Base-by-base conservation (phyloP, 2,797 vertebrate species). In the Poecilia wingei region DNA sequence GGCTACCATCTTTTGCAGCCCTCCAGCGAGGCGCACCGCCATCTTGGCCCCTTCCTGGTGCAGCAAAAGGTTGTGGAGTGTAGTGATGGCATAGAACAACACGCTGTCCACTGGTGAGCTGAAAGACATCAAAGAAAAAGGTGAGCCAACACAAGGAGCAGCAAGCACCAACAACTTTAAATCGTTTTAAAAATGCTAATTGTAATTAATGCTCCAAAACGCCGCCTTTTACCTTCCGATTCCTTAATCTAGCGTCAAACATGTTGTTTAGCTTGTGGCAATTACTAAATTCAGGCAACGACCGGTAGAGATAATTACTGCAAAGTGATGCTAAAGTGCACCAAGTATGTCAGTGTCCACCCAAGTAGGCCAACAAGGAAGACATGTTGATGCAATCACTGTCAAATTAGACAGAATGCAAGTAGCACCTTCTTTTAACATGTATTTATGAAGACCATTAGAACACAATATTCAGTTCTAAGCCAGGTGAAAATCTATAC, bases 31-130 rank as follows among this genome's bases (percentile, higher is more conserved):
- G 74, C 98, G 98, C 81, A 99, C 98, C 0, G 98, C 98, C 98
- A 99, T 99, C 92, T 99, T 99, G 84, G 98, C 98, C 77, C 98
- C 98, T 95, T 99, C 98, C 93, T 99, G 98, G 88, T 99, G 98
- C 85, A 99, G 84, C 78, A 99, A 94, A 87, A 99, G 97, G 91
- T 99, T 99, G 95, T 99, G 98, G 76, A 99, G 97, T 31, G 98
- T 99, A 79, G 98, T 99, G 84, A 99, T 99, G 86, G 98, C 98
- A 45, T 99, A 99, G 86, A 99, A 99, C 86, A 99, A 93, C 75
- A 99, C 98, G 6, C 98, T 98, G 93, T 99, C 98, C 90, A 99
- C 98, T 0, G 98, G 98, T 4, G 98, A 99, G 68, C 98, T 99
- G n/a, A 25, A n/a, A 14, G 41, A 77, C 47, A 47, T 36, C 59